phyloP scores from a whole-genome alignment of 1,140 invertebrate genomes.

The Lanistes nyassanus region DNA sequence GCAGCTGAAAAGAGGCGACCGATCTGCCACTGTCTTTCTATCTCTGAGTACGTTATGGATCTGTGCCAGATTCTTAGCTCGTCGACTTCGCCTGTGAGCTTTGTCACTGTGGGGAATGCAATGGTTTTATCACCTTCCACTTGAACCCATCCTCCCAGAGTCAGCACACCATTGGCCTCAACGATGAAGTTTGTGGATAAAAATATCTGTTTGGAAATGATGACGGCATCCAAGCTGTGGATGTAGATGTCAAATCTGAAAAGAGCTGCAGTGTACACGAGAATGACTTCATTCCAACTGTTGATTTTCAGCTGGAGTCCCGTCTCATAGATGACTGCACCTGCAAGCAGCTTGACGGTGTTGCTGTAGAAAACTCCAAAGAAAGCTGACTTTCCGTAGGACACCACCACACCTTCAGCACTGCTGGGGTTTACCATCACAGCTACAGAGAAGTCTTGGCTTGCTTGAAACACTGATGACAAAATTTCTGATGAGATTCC shows the following conservation, averaged over 20 bases:
- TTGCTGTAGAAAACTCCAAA: constrained; percentile 29
- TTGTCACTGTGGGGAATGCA: not conserved
- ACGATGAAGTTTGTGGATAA: constrained; percentile 16
- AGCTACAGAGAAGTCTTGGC: constrained; percentile 35
- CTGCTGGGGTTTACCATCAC: constrained; percentile 26
- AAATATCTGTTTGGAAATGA: not conserved
- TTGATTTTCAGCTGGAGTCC: constrained; percentile 22
- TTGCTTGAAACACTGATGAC: constrained; percentile 21
- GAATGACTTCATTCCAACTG: constrained; percentile 28
- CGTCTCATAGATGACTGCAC: constrained; percentile 27
- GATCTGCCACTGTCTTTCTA: constrained; percentile 19
- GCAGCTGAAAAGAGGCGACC: not conserved
- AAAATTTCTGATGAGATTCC: constrained; percentile 29
- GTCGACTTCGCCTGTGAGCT: constrained; percentile 40
- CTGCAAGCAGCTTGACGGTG: constrained; percentile 30
- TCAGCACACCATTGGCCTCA: constrained; percentile 15
- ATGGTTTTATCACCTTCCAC: not conserved
- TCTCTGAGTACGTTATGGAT: constrained; percentile 29
- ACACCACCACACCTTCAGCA: constrained; percentile 32
- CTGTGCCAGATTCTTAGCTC: constrained; percentile 40
- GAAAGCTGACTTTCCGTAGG: constrained; percentile 26
- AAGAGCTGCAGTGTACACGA: constrained; percentile 24
- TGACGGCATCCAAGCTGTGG: not conserved
- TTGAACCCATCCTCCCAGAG: constrained; percentile 25
- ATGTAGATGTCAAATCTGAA: constrained; percentile 14